These are phyloP conservation scores for Atrina japonica DNA, from an alignment of 2,888 invertebrate genomes.

Conservation along the genomic window DNA sequence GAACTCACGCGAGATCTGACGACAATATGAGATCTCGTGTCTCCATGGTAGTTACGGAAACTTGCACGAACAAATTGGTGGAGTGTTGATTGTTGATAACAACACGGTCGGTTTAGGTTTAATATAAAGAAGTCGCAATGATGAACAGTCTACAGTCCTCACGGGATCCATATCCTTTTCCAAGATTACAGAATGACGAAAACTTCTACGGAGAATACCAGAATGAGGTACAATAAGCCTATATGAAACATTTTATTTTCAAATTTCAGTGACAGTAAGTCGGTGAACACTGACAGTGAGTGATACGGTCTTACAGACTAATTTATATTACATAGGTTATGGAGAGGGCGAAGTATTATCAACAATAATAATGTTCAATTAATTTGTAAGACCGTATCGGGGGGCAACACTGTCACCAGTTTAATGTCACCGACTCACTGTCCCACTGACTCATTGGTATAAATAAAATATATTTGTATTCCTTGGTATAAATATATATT, in stretches of 20 bases:
- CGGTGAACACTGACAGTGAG: not conserved
- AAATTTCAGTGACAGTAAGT: too few species aligned
- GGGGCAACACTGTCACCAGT: too few species aligned
- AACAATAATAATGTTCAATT: too few species aligned
- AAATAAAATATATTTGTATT: too few species aligned
- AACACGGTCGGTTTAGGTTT: not conserved
- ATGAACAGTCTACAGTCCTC: conserved; percentile 56
- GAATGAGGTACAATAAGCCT: conserved; percentile 67
- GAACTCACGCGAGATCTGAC: too few species aligned
- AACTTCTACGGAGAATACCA: conserved; percentile 69
- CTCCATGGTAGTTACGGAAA: conserved; percentile 26
- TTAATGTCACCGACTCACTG: too few species aligned
- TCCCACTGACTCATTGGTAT: too few species aligned
- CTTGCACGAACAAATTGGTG: conserved; percentile 1
- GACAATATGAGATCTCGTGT: conserved; percentile 17
- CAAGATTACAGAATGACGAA: conserved; percentile 72
- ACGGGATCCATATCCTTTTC: conserved; percentile 77
- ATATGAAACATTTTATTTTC: not conserved
- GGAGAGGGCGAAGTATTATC: not conserved
- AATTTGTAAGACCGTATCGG: too few species aligned
- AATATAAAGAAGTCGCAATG: not conserved
- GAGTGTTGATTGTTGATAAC: too few species aligned
- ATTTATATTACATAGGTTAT: not conserved
- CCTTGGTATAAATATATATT: too few species aligned
- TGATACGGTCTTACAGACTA: not conserved